A percentile compares a stretch with the other conserved stretches of the same genome.
These are phyloP conservation scores for Conopomorpha cramerella DNA, from an alignment of 1,140 invertebrate species.

Conservation along the genomic window DNA sequence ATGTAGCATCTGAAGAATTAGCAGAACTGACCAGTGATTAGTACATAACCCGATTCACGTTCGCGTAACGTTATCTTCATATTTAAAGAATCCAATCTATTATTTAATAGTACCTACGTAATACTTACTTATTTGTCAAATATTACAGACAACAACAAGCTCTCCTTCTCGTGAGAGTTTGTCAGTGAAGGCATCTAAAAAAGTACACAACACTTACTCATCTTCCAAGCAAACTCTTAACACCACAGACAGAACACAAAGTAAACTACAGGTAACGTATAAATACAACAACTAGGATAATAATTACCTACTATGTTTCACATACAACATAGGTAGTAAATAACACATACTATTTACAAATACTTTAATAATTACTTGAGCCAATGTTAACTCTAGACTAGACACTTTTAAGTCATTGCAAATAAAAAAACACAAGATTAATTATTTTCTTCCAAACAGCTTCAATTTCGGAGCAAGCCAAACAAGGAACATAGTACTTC, in stretches of 20 bases:
- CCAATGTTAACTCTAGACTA: background rate
- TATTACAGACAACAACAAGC: slow-evolving; percentile 49
- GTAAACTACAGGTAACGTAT: slow-evolving; percentile 38
- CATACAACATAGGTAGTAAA: background rate
- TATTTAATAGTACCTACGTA: background rate
- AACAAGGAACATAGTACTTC: slow-evolving; percentile 9
- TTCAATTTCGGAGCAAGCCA: slow-evolving; percentile 18
- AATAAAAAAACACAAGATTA: no score
- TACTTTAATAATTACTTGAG: background rate
- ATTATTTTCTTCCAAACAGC: background rate
- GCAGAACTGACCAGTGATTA: no score
- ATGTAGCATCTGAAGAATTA: no score
- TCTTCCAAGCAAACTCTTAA: slow-evolving; percentile 28
- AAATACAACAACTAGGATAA: background rate
- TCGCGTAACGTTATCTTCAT: background rate
- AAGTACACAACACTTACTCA: slow-evolving; percentile 38
- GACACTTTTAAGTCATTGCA: no score
- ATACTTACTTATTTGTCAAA: slow-evolving; percentile 1
- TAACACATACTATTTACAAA: background rate
- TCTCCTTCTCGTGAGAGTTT: slow-evolving; percentile 49
- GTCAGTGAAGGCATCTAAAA: slow-evolving; percentile 53
- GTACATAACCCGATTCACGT: no score
- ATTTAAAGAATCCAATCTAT: background rate
- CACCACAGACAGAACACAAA: slow-evolving; percentile 28
- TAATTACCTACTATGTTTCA: background rate